Base-by-base conservation (phyloP, 2,113 vertebrate species). In the Pseudorasbora parva region DNA sequence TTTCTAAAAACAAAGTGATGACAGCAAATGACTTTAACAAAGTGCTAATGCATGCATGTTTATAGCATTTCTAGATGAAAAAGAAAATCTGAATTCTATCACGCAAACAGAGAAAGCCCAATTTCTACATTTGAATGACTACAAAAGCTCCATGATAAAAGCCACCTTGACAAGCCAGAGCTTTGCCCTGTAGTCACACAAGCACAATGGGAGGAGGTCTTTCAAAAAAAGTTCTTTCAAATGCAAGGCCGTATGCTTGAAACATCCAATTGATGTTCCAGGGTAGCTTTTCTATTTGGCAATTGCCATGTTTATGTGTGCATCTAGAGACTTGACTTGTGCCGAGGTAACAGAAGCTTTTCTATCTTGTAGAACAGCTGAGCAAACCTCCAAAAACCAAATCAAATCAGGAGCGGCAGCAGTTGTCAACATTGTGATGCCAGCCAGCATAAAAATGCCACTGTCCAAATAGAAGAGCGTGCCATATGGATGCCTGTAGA, bases 201-300 rank as follows among this genome's bases (percentile, higher is more conserved):
- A 45, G 21, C 37, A n/a, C 21, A 37, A n/a, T 45, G 37, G 75
- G 37, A 11, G 75, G n/a, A 19, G 51, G 37, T 15, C 57, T n/a
- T 57, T 8, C 2, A n/a, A 56, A 56, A n/a, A 37, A 76, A 21
- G 47, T 51, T 75, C 19, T 77, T 60, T 45, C 25, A n/a, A 45
- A 64, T 51, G 56, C 76, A 73, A 79, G 72, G 23, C 69, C 5
- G 27, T 51, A 37, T 51, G 47, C 78, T 66, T 66, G 37, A 69
- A 87, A 59, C 71, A 47, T 86, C 59, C 73, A 15, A 54, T 43
- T 45, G 64, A 72, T 68, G 51, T 87, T 87, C 64, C 49, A n/a
- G 23, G 59, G 56, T 56, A 23, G 68, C 19, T 71, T 69, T 49
- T 71, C 23, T 47, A 33, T 57, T 47, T 30, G 64, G 25, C 73